Evolutionary conservation across 2,888 invertebrate genomes (phyloP).

Genomic region (Drosophila subquinaria): DNA sequence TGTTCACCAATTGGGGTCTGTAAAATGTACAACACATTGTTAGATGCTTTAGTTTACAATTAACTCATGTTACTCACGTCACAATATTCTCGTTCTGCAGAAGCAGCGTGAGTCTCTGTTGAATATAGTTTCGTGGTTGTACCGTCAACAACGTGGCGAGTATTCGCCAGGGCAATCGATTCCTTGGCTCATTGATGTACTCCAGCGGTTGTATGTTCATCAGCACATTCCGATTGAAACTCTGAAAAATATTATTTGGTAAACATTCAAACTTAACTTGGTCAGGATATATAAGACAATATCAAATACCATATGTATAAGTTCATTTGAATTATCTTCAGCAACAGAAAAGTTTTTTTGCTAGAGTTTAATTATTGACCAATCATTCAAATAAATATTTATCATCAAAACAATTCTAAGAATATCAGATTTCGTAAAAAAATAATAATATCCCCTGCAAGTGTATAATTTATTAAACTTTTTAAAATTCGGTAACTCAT

Average conservation of each 20-base stretch:
- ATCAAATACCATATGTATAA: not conserved
- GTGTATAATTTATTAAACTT: no score
- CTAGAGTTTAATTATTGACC: no score
- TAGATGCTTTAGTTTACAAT: not conserved
- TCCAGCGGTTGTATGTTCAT: slow-evolving; percentile 83
- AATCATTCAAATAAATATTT: no score
- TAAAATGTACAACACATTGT: slow-evolving; percentile 7
- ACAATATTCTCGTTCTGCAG: slow-evolving; percentile 64
- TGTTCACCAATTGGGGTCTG: slow-evolving; percentile 76
- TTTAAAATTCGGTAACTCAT: no score
- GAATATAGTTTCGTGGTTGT: slow-evolving; percentile 82
- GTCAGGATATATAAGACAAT: not conserved
- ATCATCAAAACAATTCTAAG: no score
- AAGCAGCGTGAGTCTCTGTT: slow-evolving; percentile 75
- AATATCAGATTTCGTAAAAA: not conserved
- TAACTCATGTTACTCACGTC: slow-evolving; percentile 36
- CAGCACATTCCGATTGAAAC: slow-evolving; percentile 82
- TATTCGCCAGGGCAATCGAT: slow-evolving; percentile 85
- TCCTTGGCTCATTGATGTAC: slow-evolving; percentile 82
- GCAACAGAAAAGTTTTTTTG: no score
- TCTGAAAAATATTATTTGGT: slow-evolving; percentile 60
- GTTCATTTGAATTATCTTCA: not conserved
- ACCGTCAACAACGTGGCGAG: slow-evolving; percentile 78
- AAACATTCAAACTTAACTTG: not conserved
- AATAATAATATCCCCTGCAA: not conserved